These are phyloP conservation scores for Masticophis lateralis DNA, from an alignment of 2,797 vertebrate genomes.

Conservation along the genomic window DNA sequence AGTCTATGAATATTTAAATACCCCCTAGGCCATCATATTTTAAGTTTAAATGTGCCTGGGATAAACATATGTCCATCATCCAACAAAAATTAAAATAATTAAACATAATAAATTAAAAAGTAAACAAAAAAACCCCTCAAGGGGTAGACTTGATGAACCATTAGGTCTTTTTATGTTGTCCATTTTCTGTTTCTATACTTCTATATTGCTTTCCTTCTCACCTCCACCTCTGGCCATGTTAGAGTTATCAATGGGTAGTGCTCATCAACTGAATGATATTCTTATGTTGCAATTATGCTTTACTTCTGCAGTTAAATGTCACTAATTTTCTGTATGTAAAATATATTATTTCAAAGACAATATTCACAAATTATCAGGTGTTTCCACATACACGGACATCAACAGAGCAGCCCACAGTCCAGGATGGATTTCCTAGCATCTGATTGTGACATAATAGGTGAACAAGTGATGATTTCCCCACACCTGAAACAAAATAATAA, in stretches of 20 bases:
- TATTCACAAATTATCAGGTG: neutral
- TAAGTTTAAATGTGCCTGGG: neutral
- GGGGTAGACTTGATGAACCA: neutral
- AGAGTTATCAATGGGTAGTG: neutral
- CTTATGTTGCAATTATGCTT: neutral
- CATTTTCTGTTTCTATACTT: neutral
- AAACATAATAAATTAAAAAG: neutral
- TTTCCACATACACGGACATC: conserved; percentile 87
- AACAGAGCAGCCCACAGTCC: conserved; percentile 98
- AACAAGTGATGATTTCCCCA: conserved; percentile 94
- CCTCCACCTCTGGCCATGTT: neutral
- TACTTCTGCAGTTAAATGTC: neutral
- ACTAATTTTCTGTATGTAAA: neutral
- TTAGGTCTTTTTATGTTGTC: neutral
- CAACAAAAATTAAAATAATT: neutral
- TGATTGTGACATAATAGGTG: conserved; percentile 95
- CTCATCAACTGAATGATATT: neutral
- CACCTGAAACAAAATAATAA: conserved; percentile 77
- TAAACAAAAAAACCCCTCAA: neutral
- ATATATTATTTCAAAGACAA: neutral
- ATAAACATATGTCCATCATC: neutral
- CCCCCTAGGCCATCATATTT: neutral
- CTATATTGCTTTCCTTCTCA: neutral
- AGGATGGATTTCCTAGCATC: conserved; percentile 93
- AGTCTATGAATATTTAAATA: neutral